phyloP scores from a whole-genome alignment of 2,113 vertebrate species.

The Casuarius casuarius region DNA sequence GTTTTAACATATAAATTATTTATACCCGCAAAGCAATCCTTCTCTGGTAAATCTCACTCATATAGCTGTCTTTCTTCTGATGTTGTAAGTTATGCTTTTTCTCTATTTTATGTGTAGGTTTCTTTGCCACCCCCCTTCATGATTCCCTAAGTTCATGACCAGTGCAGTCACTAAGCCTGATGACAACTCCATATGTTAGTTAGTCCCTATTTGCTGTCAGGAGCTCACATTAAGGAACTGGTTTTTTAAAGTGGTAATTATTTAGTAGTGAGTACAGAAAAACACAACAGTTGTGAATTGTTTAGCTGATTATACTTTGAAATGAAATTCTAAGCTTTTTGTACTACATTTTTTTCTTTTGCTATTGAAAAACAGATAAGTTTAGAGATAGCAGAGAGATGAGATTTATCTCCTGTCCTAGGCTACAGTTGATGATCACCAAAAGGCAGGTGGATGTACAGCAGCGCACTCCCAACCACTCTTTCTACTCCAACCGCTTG shows the following conservation, averaged over 20 bases:
- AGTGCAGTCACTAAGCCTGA: not conserved
- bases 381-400: not conserved
- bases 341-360: not conserved
- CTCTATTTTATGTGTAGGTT: not conserved
- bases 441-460: rapidly evolving
- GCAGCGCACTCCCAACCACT: not conserved
- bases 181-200: not conserved
- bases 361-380: not conserved
- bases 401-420: not conserved
- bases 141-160: not conserved
- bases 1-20: not conserved
- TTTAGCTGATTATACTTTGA: not conserved
- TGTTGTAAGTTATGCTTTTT: not conserved
- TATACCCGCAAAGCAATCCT: not conserved
- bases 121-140: not conserved
- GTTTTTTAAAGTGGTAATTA: not conserved
- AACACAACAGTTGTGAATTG: not conserved
- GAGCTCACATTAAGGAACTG: not conserved
- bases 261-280: not conserved
- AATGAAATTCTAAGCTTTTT: not conserved
- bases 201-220: not conserved
- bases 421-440: not conserved
- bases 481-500: not conserved
- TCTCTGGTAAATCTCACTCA: not conserved
- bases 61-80: not conserved